Base-by-base conservation (phyloP, 1,140 invertebrate genomes). In the Chironomus tepperi region DNA sequence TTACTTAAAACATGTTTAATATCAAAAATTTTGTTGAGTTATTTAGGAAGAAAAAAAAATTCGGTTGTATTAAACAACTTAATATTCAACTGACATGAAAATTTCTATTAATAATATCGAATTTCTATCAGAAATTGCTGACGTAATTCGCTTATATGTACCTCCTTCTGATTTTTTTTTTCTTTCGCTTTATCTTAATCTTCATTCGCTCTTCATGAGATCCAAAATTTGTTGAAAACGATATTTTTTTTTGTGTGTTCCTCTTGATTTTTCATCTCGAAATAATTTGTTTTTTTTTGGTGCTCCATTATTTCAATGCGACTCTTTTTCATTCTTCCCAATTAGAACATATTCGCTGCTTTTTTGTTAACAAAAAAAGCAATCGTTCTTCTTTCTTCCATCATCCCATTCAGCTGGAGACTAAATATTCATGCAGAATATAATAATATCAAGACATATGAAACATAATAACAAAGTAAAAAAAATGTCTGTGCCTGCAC, bases 371-470 rank as follows among this genome's bases (percentile, higher is more conserved):
- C 7, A 57, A 57, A 57, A 57, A 8, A 34, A 57, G 43, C 43
- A 57, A 10, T 34, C 5, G 5, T 34, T 34, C 5, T 34, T 12
- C 12, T n/a, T 57, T 57, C n/a, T 57, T 12, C 47, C n/a, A 18
- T 70, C 19, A 70, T 19, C n/a, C 16, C n/a, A 70, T 70, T 70
- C 65, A 70, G 16, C 19, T 70, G 65, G 16, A 70, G 65, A 70
- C 65, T 70, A 70, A 70, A 70, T 19, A 70, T 19, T 70, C 19
- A 70, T 70, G 16, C 65, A 70, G 64, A 70, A 70, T 19, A 70
- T 18, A 70, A 70, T 57, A 70, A 18, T 18, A 70, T 57, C 19
- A 16, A 70, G 19, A 70, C 65, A 70, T 21, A 70, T 70, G 65
- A 70, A 70, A 70, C 16, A 70, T 70, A 70, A 70, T 70, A 70